Evolutionary conservation across 2,888 invertebrate genomes (phyloP), one percentile per base, ranked within the genome.

Genomic region (Oligia fasciuncula): DNA sequence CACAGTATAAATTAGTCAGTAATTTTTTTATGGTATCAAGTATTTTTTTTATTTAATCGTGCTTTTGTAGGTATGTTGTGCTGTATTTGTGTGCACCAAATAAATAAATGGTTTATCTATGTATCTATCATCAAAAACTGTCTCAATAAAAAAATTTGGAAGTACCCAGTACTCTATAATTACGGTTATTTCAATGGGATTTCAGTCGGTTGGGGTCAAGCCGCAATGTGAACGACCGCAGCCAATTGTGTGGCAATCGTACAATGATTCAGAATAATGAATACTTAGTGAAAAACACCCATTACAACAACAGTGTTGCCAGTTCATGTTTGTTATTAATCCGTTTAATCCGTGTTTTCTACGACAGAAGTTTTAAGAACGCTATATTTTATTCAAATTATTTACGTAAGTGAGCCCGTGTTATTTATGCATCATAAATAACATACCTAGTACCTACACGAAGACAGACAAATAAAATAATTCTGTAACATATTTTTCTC

Each of bases 151-250:
- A 81, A 77, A 49, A 76, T 80, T 77, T 80, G 68, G 70, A 80
- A 75, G 77, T 75, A 71, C 57, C 63, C 71, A 69, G 68, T 77
- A 78, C 57, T 63, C 73, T 57, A 83, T 77, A 86, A 84, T 78
- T 81, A 81, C 84, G 89, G 84, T 79, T 86, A 88, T 90, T 90
- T 91, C 87, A 87, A 89, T 89, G 88, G 88, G 88, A 86, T 91
- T 92, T 91, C 87, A 90, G 89, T 87, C 86, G 79, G 84, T 85
- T 88, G 90, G 86, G 92, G 91, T 92, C 92, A 91, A 90, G 87
- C 84, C 79, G 82, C 88, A 88, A 87, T 88, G 93, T 92, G 92
- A 90, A 90, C 84, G 93, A 94, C 93, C 93, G 90, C 89, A 85
- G 70, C 83, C 88, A 84, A 91, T 92, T 91, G 91, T 91, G 88